A percentile compares a stretch with the other conserved stretches of the same genome.
Evolutionary conservation across 2,797 vertebrate genomes (phyloP).

Genomic region (Aplochiton taeniatus): DNA sequence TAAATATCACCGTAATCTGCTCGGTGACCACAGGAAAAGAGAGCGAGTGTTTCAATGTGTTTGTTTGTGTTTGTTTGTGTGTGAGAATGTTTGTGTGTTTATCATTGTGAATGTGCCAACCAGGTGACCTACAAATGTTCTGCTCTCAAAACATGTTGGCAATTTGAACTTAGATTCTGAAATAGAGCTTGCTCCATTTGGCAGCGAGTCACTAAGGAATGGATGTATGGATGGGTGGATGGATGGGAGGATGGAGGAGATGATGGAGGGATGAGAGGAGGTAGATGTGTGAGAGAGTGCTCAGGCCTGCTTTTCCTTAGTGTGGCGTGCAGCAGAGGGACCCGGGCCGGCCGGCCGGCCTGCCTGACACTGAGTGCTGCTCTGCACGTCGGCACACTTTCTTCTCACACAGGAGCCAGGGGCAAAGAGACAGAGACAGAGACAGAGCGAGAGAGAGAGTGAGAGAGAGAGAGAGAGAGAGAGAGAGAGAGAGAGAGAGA

Average conservation of each 20-base stretch:
- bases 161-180: conserved; percentile 56
- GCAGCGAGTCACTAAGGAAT: not conserved
- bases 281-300: conserved; percentile 52
- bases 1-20: conserved; percentile 53
- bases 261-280: conserved; percentile 47
- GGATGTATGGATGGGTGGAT: too few species aligned
- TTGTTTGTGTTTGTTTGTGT: conserved; percentile 24
- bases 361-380: conserved; percentile 46
- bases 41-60: conserved; percentile 54
- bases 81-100: conserved; percentile 41
- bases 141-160: conserved; percentile 42
- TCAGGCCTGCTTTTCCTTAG: conserved; percentile 50
- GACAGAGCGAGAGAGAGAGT: conserved; percentile 21
- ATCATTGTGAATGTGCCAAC: conserved; percentile 59
- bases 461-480: conserved; percentile 14
- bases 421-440: conserved; percentile 29
- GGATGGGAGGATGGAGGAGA: not conserved
- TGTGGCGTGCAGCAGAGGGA: conserved; percentile 40
- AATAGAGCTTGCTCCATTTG: conserved; percentile 23
- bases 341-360: conserved; percentile 15
- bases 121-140: conserved; percentile 35
- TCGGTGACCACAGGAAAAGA: conserved; percentile 57
- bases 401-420: conserved; percentile 17
- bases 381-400: conserved; percentile 54
- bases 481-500: conserved; percentile 2